Percentiles rank a stretch among this genome's conserved stretches.
Conservation (phyloP, 1,140 invertebrate species). For the Scylla paramamosain region DNA sequence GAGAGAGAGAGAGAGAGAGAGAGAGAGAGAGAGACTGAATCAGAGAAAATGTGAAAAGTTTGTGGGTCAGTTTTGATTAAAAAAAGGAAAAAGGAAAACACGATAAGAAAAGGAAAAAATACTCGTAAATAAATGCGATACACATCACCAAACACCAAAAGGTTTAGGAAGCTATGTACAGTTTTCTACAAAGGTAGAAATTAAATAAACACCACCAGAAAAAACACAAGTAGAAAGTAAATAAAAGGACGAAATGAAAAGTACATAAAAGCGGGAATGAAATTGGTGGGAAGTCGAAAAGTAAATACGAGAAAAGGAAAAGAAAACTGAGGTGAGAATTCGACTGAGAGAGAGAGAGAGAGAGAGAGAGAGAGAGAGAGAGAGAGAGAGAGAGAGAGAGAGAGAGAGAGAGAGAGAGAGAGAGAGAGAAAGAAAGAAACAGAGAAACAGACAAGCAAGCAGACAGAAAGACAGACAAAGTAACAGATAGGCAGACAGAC, state of each 20-base stretch:
- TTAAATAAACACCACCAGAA: too few species aligned
- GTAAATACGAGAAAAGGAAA: background rate
- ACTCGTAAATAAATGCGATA: background rate
- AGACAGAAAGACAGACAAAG: background rate
- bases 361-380: constrained; percentile 49
- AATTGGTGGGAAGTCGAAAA: background rate
- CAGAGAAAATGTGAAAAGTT: too few species aligned
- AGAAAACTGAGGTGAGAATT: constrained; percentile 6
- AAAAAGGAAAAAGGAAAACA: background rate
- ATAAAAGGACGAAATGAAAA: too few species aligned
- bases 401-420: constrained; percentile 1
- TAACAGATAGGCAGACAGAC: background rate
- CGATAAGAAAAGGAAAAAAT: background rate
- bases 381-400: constrained; percentile 22
- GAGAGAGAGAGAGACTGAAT: background rate
- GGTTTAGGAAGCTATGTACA: too few species aligned
- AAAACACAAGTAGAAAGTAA: too few species aligned
- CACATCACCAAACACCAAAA: too few species aligned
- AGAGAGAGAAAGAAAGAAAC: background rate
- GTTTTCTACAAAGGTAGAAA: too few species aligned
- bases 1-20: constrained; percentile 13
- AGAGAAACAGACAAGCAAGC: background rate
- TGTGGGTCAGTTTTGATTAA: background rate
- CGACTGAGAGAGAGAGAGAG: constrained; percentile 43
- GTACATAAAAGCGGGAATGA: background rate